These are phyloP conservation scores for Toxotes chatareus DNA, from an alignment of 2,113 vertebrate genomes.

Conservation along the genomic window DNA sequence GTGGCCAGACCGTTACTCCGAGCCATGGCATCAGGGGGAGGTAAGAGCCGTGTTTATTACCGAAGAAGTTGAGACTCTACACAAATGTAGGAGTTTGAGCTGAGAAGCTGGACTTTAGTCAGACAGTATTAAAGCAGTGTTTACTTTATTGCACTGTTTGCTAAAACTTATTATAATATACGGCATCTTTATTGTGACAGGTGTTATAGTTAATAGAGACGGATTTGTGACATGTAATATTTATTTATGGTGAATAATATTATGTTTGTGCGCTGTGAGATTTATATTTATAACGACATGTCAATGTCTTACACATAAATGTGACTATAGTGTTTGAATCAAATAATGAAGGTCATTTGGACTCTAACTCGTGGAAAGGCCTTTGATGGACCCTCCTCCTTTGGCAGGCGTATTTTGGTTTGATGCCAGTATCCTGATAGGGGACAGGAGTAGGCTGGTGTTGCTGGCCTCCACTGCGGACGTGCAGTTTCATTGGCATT, in stretches of 20 bases:
- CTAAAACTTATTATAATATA: neutral
- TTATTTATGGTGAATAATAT: too few relatives aligned
- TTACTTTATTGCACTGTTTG: neutral
- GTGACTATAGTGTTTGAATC: neutral
- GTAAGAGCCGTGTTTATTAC: slow-evolving; percentile 27
- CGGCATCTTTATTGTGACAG: neutral
- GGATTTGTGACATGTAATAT: too few relatives aligned
- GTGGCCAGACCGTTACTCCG: slow-evolving; percentile 33
- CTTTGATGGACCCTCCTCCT: slow-evolving; percentile 64
- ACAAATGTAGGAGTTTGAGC: too few relatives aligned
- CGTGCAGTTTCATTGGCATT: slow-evolving; percentile 33
- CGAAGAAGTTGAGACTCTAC: neutral
- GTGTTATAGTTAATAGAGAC: neutral
- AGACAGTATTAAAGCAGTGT: neutral
- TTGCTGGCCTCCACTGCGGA: slow-evolving; percentile 36
- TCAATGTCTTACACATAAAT: rapidly evolving
- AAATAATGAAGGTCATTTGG: slow-evolving; percentile 79
- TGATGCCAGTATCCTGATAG: slow-evolving; percentile 59
- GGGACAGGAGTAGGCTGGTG: slow-evolving; percentile 12
- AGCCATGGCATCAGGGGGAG: slow-evolving; percentile 58
- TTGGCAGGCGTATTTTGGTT: slow-evolving; percentile 62
- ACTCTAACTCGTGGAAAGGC: slow-evolving; percentile 52
- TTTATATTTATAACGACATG: too few relatives aligned
- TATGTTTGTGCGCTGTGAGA: neutral
- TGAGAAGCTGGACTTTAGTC: neutral